phyloP scores from a whole-genome alignment of 2,888 invertebrate genomes.

The Plemyria rubiginata region DNA sequence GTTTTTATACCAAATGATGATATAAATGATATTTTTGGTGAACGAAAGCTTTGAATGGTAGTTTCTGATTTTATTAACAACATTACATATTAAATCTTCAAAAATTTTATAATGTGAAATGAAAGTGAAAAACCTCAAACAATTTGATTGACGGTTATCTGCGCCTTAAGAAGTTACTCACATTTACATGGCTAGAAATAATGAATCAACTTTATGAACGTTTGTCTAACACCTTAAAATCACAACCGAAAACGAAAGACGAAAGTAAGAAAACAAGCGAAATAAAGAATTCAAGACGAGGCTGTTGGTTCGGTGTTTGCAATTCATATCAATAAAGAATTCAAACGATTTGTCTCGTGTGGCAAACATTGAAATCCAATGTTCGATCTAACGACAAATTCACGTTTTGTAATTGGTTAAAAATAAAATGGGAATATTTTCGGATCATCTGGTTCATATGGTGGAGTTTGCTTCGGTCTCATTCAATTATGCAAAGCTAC shows the following conservation, averaged over 20 bases:
- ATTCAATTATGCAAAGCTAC: conserved; percentile 82
- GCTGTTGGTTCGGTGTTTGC: conserved; percentile 6
- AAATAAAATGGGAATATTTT: conserved; percentile 45
- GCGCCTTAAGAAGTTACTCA: no score
- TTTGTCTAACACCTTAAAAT: neutral
- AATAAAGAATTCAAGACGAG: conserved; percentile 11
- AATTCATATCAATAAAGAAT: conserved; percentile 21
- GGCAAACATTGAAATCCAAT: conserved; percentile 26
- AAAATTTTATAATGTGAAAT: no score
- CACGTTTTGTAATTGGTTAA: conserved; percentile 49
- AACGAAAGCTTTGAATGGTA: no score
- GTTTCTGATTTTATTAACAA: no score
- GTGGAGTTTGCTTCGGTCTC: conserved; percentile 65
- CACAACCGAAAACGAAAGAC: neutral
- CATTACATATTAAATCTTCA: no score
- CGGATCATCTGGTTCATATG: conserved; percentile 62
- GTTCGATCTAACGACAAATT: conserved; percentile 29
- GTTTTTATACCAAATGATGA: no score
- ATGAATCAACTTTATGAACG: neutral
- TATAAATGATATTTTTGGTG: no score
- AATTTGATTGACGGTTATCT: no score
- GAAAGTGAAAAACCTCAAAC: no score
- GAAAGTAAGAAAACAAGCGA: neutral
- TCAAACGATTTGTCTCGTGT: conserved; percentile 24
- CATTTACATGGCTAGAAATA: neutral